Conservation (phyloP, 2,797 vertebrate species). For the Argya squamiceps region DNA sequence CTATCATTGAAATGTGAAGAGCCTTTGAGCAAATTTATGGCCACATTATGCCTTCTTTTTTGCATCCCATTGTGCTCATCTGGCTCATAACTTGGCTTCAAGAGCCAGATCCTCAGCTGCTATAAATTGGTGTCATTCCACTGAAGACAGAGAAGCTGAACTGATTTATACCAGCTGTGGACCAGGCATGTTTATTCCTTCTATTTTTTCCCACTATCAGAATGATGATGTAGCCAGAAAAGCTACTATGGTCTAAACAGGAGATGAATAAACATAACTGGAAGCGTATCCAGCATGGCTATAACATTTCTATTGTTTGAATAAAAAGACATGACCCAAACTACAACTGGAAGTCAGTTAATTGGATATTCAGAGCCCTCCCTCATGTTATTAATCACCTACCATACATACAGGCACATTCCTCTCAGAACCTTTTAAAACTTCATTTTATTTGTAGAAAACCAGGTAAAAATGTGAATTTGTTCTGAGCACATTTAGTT, state of each 20-base stretch:
- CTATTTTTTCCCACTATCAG: not conserved
- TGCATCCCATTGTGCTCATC: conserved; percentile 47
- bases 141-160: not conserved
- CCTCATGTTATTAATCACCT: not conserved
- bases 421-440: not conserved
- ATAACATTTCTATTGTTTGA: not conserved
- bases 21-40: conserved; percentile 51
- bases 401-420: not conserved
- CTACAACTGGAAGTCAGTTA: not conserved
- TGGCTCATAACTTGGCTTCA: conserved; percentile 40
- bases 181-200: not conserved
- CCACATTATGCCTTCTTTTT: conserved; percentile 42
- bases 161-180: conserved; percentile 40
- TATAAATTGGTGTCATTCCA: conserved; percentile 27
- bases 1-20: conserved; percentile 43
- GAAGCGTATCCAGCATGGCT: not conserved
- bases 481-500: not conserved
- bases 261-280: not conserved
- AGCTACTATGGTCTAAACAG: not conserved
- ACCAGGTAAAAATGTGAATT: not conserved
- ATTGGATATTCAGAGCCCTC: not conserved
- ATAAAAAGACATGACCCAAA: not conserved
- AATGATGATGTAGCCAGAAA: not conserved
- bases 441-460: not conserved
- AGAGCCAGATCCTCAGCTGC: conserved; percentile 42